Base-by-base conservation (phyloP, 2,797 vertebrate genomes). In the Gorsachius magnificus region DNA sequence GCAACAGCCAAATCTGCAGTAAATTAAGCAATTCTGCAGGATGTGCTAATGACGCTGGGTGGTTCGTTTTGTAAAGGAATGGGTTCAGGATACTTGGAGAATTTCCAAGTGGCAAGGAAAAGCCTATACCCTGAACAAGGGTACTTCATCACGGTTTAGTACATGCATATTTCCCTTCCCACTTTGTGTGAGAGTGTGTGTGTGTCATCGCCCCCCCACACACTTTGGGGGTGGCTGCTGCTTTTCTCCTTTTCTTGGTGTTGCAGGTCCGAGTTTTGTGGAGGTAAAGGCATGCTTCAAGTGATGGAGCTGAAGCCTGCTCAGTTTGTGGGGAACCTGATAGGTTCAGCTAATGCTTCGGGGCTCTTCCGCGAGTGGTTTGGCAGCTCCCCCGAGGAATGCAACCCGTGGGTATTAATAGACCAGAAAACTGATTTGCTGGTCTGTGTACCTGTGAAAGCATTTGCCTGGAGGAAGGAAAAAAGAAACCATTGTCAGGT, bases 91-190 rank as follows among this genome's bases (percentile, higher is more conserved):
- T 24, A 18, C 25, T 31, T 68, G 78, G 53, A 84, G 60, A 50
- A 38, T 18, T 60, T 84, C 78, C 84, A 89, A 74, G 60, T 58
- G 74, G 45, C 8, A 11, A 58, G 48, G 60, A 24, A 41, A 66
- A 54, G 60, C 6, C 0, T 58, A 11, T 58, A 13, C 10, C 51
- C 17, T 36, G 48, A 87, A 33, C 0, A 0, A 13, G 1, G 5
- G 4, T 46, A 31, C 29, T 83, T 80, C 83, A 80, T 83, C 54
- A 24, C 33, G 11, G 61, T 78, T 76, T 35, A 35, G 41, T 56
- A 18, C 12, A 20, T 51, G 79, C 61, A 6, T 69, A 71, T 83
- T 65, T 78, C 28, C 95, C 41, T 54, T 33, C 72, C 9, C 11
- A 2, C 53, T 65, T 61, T 13, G 25, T 10, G 13, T 41, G 25